phyloP scores from a whole-genome alignment of 2,113 vertebrate genomes.

The Otis tarda region DNA sequence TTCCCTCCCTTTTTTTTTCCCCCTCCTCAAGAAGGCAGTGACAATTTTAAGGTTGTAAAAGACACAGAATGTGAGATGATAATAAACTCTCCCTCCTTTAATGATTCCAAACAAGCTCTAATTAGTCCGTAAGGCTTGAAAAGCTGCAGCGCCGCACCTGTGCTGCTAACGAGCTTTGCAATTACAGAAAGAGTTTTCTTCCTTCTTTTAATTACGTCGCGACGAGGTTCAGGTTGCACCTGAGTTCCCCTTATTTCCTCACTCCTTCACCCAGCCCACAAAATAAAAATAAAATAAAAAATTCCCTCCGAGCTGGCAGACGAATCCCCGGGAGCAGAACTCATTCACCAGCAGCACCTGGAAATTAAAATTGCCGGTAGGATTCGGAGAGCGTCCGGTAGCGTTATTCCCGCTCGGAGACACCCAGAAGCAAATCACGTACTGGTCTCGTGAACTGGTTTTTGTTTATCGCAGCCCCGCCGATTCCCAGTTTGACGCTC shows the following conservation, averaged over 20 bases:
- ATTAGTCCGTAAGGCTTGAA: background rate
- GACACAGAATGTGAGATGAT: background rate
- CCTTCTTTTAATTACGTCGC: background rate
- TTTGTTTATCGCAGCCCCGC: background rate
- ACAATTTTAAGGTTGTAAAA: background rate
- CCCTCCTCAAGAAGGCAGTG: background rate
- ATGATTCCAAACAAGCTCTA: background rate
- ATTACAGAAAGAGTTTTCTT: background rate
- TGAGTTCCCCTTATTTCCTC: background rate
- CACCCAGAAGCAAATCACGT: background rate
- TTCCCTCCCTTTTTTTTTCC: background rate
- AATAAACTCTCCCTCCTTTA: background rate
- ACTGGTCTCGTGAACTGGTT: fast-evolving
- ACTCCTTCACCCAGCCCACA: background rate
- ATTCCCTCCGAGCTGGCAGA: background rate
- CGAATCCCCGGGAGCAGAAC: too few relatives aligned
- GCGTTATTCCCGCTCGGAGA: background rate
- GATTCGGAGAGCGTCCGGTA: background rate
- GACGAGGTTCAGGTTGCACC: background rate
- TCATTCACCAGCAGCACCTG: fast-evolving
- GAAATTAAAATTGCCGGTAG: background rate
- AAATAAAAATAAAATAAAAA: too few relatives aligned
- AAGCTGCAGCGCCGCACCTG: background rate
- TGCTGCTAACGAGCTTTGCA: background rate
- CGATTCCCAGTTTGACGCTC: background rate